These are phyloP conservation scores for Colletes gigas DNA, from an alignment of 1,140 invertebrate species.

Conservation along the genomic window DNA sequence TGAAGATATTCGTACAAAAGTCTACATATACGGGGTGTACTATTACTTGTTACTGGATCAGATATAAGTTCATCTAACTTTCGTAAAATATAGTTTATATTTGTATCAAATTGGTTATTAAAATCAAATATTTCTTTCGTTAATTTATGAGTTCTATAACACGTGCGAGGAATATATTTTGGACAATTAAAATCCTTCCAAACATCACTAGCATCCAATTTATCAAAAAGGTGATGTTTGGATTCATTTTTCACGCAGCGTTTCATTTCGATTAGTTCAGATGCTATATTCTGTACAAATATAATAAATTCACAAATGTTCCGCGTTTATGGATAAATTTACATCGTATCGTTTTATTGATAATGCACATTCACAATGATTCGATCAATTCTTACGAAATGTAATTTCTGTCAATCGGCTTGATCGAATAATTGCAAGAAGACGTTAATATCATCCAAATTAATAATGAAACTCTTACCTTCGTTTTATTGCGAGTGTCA, in stretches of 20 bases:
- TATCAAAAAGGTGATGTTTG: not conserved
- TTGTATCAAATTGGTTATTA: slow-evolving; percentile 11
- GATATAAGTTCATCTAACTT: slow-evolving; percentile 64
- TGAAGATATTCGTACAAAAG: slow-evolving; percentile 59
- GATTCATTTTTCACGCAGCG: not conserved
- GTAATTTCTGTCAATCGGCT: not conserved
- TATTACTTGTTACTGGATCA: slow-evolving; percentile 59
- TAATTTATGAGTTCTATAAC: slow-evolving; percentile 16
- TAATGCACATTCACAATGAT: not conserved
- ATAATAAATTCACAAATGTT: not conserved
- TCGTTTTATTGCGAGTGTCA: not conserved
- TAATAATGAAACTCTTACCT: slow-evolving; percentile 5
- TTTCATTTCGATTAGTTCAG: not conserved
- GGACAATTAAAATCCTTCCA: slow-evolving; percentile 27
- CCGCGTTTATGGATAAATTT: not conserved
- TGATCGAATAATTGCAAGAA: not conserved
- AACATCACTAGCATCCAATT: not conserved
- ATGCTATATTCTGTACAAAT: not conserved
- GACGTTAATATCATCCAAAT: not conserved
- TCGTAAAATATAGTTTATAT: slow-evolving; percentile 42
- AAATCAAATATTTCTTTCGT: slow-evolving; percentile 3
- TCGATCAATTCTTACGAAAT: not conserved
- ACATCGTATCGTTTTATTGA: not conserved
- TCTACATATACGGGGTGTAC: slow-evolving; percentile 52
- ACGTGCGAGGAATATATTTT: slow-evolving; percentile 11